These are phyloP conservation scores for Cyphomyrus discorhynchus DNA, from an alignment of 2,113 vertebrate genomes.

Conservation along the genomic window DNA sequence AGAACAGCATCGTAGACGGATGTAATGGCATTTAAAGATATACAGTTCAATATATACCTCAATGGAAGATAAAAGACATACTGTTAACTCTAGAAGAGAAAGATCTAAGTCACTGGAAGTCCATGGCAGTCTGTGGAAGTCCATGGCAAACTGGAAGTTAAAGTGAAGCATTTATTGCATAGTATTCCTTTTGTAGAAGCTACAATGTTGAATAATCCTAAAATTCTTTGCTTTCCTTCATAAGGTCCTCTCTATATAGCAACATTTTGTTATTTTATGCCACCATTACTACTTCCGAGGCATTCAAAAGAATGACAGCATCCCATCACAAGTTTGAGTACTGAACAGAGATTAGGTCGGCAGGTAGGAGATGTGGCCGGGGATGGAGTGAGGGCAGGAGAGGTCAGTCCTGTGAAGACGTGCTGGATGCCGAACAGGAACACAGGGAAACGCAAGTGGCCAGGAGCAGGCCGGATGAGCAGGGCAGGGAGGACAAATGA, in stretches of 20 bases:
- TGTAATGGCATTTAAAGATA: neutral
- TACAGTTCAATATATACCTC: neutral
- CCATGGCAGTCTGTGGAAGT: neutral
- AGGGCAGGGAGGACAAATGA: neutral
- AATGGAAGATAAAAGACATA: neutral
- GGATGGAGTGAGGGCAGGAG: neutral
- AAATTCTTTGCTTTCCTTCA: neutral
- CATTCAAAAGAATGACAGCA: neutral
- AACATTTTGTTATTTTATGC: neutral
- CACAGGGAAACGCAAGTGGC: neutral
- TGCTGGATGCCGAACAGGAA: neutral
- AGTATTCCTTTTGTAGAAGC: neutral
- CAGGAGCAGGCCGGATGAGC: too few species aligned
- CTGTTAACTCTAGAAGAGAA: neutral
- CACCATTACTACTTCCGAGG: neutral
- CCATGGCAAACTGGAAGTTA: neutral
- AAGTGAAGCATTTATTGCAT: neutral
- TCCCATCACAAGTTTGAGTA: neutral
- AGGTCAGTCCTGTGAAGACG: neutral
- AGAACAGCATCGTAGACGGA: neutral
- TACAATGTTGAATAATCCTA: neutral
- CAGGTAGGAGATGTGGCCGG: neutral
- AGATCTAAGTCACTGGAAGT: neutral
- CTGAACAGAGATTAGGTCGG: neutral
- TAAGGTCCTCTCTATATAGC: neutral